Conservation (phyloP, 2,888 invertebrate species). For the Eupithecia subumbrata region DNA sequence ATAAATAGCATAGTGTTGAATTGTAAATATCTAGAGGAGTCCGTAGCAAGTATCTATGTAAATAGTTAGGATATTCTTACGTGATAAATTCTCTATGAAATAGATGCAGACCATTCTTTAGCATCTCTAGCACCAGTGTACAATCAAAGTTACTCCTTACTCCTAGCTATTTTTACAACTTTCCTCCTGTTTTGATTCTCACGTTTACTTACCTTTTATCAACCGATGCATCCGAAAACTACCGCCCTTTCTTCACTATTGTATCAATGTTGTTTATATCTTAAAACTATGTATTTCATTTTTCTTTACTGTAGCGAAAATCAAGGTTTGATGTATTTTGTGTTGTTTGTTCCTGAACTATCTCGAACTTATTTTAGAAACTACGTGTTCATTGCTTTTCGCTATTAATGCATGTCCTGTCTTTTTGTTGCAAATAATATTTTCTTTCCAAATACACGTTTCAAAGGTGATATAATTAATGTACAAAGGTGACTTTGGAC, state of each 20-base stretch:
- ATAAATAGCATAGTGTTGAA: slow-evolving; percentile 17
- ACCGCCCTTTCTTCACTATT: slow-evolving; percentile 84
- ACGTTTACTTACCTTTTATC: slow-evolving; percentile 58
- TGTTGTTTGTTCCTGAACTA: slow-evolving; percentile 33
- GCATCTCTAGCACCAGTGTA: slow-evolving; percentile 62
- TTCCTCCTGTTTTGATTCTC: slow-evolving; percentile 51
- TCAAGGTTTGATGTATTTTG: slow-evolving; percentile 45
- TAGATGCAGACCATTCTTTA: slow-evolving; percentile 65
- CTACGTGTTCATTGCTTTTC: slow-evolving; percentile 43
- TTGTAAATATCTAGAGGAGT: slow-evolving; percentile 30
- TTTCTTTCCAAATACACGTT: neutral
- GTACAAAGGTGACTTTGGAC: neutral
- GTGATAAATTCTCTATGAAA: slow-evolving; percentile 46
- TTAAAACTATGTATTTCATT: slow-evolving; percentile 45
- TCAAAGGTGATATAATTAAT: neutral
- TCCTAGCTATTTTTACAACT: slow-evolving; percentile 53
- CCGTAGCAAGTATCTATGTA: slow-evolving; percentile 42
- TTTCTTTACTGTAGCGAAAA: slow-evolving; percentile 50
- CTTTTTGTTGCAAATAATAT: slow-evolving; percentile 3
- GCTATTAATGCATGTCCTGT: slow-evolving; percentile 45
- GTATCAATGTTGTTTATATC: slow-evolving; percentile 80
- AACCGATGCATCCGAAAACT: slow-evolving; percentile 77
- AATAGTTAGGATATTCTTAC: slow-evolving; percentile 49
- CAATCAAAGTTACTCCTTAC: slow-evolving; percentile 48
- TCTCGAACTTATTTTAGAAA: slow-evolving; percentile 33